Base-by-base conservation (phyloP, 1,140 invertebrate genomes). In the Helicorthomorpha holstii region DNA sequence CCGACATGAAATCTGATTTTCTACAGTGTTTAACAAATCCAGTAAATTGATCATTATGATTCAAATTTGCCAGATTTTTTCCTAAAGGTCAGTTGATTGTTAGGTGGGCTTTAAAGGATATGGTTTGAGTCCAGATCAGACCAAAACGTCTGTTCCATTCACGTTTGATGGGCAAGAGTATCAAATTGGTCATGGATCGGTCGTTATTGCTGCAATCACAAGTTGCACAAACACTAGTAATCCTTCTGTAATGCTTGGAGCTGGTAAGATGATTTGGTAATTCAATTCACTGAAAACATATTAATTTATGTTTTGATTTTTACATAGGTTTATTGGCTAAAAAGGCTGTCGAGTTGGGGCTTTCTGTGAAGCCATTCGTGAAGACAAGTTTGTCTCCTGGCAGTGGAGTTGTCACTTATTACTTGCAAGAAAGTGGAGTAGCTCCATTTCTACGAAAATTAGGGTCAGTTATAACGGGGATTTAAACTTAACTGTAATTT, bases 201-300 rank as follows among this genome's bases (percentile, higher is more conserved):
- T 98, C 10, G 84, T 98, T 19, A 96, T 98, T 58, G 90, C 92
- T 0, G 92, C 94, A 22, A 97, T 98, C 56, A 98, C 94, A 1
- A 90, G 85, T 43, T 98, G 94, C 69, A 98, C 94, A 16, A 98
- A 98, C 66, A 98, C 94, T 1, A 90, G 85, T 54, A 98, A 98
- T 67, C 94, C 95, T 0, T 91, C 86, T 57, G 92, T 97, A 3
- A 97, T 97, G 92, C 72, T 97, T 21, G 92, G 88, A 27, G 90
- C 87, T 66, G 81, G 81, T 82, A 46, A 46, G 19, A 4, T 7
- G 19, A 12, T 7, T 10, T 7, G 19, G 44, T 12, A 19, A 7
- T 12, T 7, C 7, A 4, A 7, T 25, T 22, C 4, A 46, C 12
- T 25, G 19, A 19, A 46, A 22, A 46, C 7, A 19, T 22, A 22